Base-by-base conservation (phyloP, 2,113 vertebrate species). In the Nerophis lumbriciformis region DNA sequence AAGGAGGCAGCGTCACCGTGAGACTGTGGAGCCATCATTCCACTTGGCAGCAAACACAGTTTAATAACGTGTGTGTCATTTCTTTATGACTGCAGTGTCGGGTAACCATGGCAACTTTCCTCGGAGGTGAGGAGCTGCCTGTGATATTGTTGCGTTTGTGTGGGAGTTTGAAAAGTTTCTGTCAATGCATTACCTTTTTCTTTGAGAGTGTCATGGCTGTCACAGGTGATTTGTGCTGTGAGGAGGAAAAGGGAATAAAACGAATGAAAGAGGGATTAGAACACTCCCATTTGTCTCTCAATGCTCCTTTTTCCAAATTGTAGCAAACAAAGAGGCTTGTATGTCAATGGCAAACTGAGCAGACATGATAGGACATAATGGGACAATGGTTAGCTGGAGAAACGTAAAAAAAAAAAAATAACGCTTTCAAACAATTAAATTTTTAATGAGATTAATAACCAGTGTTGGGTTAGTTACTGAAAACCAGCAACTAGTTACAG, bases 161-260 rank as follows among this genome's bases (percentile, higher is more conserved):
- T 58, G 42, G 53, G 53, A 52, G 49, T 50, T 51, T 71, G 76
- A 36, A 55, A 48, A 71, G 53, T 73, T 63, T 63, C n/a, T 53
- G 48, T 66, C 6, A 73, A 59, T 69, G 8, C 68, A 53, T 83
- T 88, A 92, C 91, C 91, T 89, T 91, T 66, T 91, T 92, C 82
- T 90, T 91, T 65, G 91, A 92, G 45, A 92, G 82, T 1, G 84
- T 76, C 91, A 92, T 88, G 21, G 87, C 82, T 53, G 91, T 92
- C 72, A 92, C 88, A 0, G 91, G 88, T 59, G 91, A 91, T 71
- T 87, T 90, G 66, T 90, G 82, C 91, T 92, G 87, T 37, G 53
- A 66, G 63, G 36, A 72, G 52, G 65, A 77, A 21, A 81, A 28
- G 52, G 60, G 62, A 53, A 56, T 10, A 72, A 68, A 53, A 68